These are phyloP conservation scores for Apodemus agrarius DNA, from an alignment of 2,797 vertebrate species.

Conservation along the genomic window DNA sequence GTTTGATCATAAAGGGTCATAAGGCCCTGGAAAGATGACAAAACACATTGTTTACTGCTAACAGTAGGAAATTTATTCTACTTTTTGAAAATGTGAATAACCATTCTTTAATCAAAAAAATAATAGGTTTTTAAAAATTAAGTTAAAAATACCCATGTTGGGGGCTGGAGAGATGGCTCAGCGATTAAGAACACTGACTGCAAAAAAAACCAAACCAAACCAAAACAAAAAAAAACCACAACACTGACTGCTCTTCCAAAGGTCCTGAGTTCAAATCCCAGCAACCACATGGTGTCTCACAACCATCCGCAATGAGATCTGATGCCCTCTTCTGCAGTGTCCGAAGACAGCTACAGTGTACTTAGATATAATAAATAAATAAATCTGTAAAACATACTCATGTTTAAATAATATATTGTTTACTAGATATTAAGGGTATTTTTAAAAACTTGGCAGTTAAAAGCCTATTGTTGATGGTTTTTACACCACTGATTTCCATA, in stretches of 20 bases:
- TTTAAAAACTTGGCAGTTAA: background rate
- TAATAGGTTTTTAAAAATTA: background rate
- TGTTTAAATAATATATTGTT: constrained; percentile 20
- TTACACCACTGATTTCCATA: constrained; percentile 4
- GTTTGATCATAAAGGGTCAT: background rate
- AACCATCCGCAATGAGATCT: no score
- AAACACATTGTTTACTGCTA: background rate
- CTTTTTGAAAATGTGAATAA: constrained; percentile 5
- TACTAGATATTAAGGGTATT: constrained; percentile 28
- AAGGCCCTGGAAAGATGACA: background rate
- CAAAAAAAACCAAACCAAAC: no score
- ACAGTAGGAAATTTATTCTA: background rate
- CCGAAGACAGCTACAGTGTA: no score
- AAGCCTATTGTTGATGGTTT: background rate
- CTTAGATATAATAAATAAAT: no score
- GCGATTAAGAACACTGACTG: no score
- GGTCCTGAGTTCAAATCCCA: no score
- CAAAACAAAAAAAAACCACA: no score
- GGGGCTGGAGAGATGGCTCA: no score
- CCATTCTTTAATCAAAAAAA: constrained; percentile 5
- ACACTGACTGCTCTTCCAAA: no score
- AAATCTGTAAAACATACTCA: background rate
- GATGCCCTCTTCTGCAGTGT: no score
- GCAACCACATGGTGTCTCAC: no score
- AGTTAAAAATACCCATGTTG: background rate